phyloP scores from a whole-genome alignment of 2,113 vertebrate species.

The Peromyscus maniculatus region DNA sequence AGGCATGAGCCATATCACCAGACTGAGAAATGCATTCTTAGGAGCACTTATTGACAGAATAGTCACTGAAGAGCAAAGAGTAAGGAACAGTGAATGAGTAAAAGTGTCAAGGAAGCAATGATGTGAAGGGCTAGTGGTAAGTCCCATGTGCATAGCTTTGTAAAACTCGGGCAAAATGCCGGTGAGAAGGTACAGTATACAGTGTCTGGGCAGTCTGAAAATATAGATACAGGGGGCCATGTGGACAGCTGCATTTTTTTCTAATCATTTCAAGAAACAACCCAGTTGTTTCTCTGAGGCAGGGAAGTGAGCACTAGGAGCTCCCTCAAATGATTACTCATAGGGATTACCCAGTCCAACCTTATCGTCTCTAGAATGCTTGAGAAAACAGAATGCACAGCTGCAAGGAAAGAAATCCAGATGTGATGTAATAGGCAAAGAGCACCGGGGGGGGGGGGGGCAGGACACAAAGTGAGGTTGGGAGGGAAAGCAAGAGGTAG shows the following conservation, averaged over 20 bases:
- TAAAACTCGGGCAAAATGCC: neutral
- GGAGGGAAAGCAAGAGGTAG: neutral
- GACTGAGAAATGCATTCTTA: neutral
- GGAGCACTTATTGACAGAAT: neutral
- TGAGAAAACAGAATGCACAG: neutral
- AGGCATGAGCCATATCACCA: neutral
- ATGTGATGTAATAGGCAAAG: neutral
- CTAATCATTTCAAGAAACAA: neutral
- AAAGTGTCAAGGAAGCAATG: neutral
- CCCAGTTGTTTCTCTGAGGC: conserved; percentile 18
- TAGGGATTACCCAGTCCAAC: neutral
- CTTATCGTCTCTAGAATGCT: neutral
- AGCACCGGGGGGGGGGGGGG: neutral
- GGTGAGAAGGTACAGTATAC: neutral
- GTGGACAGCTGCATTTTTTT: neutral
- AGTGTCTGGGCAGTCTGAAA: neutral
- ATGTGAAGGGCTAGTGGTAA: neutral
- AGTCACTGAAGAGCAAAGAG: neutral
- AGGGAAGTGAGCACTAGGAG: neutral
- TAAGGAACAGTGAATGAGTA: neutral
- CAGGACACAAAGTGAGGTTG: neutral
- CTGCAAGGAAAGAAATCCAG: neutral
- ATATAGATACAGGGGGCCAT: neutral
- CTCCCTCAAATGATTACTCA: conserved; percentile 24
- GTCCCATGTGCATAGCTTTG: neutral